Evolutionary conservation across 2,888 invertebrate genomes (phyloP), one percentile per base, ranked within the genome.

Genomic region (Ichneumon xanthorius): DNA sequence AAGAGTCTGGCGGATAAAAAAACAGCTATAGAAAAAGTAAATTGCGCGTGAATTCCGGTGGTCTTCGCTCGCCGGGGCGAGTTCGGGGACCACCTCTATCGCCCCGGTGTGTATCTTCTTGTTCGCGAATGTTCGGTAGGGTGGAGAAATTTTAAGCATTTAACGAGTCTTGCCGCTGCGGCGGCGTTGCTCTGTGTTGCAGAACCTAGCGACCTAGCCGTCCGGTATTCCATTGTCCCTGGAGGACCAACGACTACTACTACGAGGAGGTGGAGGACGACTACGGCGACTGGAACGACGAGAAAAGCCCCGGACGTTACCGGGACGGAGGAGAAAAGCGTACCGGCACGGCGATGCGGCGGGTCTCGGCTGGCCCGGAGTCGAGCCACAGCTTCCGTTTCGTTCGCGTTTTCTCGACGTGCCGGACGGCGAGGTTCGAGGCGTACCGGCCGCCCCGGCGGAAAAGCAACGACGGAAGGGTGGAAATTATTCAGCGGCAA

Each of bases 161-260:
- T 89, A 87, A 89, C 88, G 85, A 89, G 84, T 85, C 82, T 82
- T 72, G 53, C 75, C 82, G 82, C 75, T 67, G 40, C 73, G 67
- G 61, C 61, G 80, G 80, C 58, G 30, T 84, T 88, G 72, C 87
- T 81, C 86, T 88, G 68, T 92, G 92, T 93, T 93, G 80, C 93
- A 93, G 93, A 93, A 92, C 87, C 90, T 93, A 91, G 93, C 93
- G 90, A 93, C 93, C 92, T 93, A 93, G 92, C 93, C 90, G 89
- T 86, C 45, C 65, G 83, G 89, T 88, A 88, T 87, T 88, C 87
- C 87, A 89, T 89, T 90, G 88, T 89, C 89, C 88, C 87, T 73
- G 88, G 86, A 87, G 87, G 85, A 84, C 88, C 72, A 50, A 72
- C 72, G 72, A 72, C 80, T 33, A 72, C 45, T 45, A 45, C 45